These are phyloP conservation scores for Florisuga fusca DNA, from an alignment of 2,797 vertebrate genomes.

Conservation along the genomic window DNA sequence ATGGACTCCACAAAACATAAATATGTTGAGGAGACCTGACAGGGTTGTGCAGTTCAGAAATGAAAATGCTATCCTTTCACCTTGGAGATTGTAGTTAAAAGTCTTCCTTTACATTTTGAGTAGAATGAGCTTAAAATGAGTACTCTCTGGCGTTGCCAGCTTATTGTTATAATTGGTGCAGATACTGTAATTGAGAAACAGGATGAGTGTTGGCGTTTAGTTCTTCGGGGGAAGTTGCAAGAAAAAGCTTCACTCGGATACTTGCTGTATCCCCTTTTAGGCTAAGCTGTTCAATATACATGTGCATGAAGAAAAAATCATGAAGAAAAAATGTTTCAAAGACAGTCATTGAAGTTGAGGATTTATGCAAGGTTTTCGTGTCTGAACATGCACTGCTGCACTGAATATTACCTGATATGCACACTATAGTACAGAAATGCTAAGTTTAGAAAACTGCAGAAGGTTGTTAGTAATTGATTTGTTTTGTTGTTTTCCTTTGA, in stretches of 20 bases:
- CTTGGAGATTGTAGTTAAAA: slow-evolving; percentile 18
- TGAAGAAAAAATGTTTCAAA: neutral
- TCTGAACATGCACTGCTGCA: neutral
- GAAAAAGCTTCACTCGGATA: neutral
- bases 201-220: neutral
- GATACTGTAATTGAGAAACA: neutral
- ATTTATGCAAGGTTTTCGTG: neutral
- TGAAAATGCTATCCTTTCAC: slow-evolving; percentile 35
- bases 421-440: neutral
- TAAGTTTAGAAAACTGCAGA: slow-evolving; percentile 29
- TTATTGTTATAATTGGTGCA: neutral
- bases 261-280: neutral
- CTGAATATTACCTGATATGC: neutral
- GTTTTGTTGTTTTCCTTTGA: slow-evolving; percentile 50
- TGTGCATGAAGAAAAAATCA: neutral
- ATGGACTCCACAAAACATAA: neutral
- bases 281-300: neutral
- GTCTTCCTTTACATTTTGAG: slow-evolving; percentile 6
- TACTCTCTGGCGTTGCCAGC: neutral
- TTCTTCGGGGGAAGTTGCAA: neutral
- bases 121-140: slow-evolving; percentile 37
- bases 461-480: slow-evolving; percentile 34
- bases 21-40: slow-evolving; percentile 26
- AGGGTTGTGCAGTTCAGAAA: neutral
- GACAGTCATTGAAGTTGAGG: neutral